Conservation (phyloP, 2,888 invertebrate species). For the Eubasilissa splendida region DNA sequence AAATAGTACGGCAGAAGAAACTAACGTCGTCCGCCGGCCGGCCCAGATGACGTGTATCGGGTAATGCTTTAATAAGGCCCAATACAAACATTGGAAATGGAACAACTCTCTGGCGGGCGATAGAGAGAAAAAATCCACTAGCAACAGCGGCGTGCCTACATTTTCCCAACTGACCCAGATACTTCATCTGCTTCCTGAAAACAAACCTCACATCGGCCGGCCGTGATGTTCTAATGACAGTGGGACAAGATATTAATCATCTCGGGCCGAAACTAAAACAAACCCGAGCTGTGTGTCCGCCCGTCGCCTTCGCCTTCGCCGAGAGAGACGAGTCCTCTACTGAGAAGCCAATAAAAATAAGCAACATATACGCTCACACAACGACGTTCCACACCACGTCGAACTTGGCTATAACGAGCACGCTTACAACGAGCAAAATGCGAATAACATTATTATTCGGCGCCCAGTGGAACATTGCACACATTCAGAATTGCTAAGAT, state of each 20-base stretch:
- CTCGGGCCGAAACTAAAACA: not conserved
- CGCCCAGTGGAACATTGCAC: no score
- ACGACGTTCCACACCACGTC: no score
- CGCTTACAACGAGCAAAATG: no score
- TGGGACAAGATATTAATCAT: conserved; percentile 22
- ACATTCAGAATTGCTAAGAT: no score
- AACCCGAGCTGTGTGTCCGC: not conserved
- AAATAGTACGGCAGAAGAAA: no score
- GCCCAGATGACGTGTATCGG: no score
- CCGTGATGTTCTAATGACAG: conserved; percentile 23
- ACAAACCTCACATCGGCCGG: conserved; percentile 6
- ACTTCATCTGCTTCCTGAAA: conserved; percentile 11
- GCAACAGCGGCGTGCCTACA: conserved; percentile 15
- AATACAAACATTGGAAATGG: not conserved
- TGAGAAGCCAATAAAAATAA: no score
- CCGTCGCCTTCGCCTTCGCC: not conserved
- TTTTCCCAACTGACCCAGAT: conserved; percentile 24
- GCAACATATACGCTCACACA: no score
- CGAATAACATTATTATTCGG: no score
- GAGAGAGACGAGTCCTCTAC: not conserved
- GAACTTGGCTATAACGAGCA: no score
- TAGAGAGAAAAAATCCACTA: not conserved
- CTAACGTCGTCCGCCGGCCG: no score
- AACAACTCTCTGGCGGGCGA: no score
- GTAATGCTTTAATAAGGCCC: not conserved